Evolutionary conservation across 1,140 invertebrate genomes (phyloP).

Genomic region (Pemphigus obesinymphae): DNA sequence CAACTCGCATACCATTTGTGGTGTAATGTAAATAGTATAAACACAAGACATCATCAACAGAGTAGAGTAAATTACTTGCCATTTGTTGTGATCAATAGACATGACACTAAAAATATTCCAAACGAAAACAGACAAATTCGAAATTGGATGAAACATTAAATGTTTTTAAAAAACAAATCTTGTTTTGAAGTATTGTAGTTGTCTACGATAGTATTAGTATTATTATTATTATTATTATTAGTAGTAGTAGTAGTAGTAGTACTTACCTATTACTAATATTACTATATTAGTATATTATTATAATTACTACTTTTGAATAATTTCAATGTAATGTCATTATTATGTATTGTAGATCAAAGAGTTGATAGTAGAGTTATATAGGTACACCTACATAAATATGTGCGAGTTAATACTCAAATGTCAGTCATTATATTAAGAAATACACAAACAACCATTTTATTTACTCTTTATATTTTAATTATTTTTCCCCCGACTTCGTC

Average conservation of each 20-base stretch:
- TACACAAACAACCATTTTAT: background rate
- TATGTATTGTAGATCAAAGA: too few species aligned
- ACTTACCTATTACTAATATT: too few species aligned
- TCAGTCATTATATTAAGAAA: too few species aligned
- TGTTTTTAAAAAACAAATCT: too few species aligned
- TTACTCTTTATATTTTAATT: background rate
- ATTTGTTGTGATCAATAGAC: background rate
- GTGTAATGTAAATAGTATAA: background rate
- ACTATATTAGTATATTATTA: too few species aligned
- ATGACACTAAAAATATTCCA: background rate
- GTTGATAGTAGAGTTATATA: too few species aligned
- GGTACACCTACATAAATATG: too few species aligned
- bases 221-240: too few species aligned
- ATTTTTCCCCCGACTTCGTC: background rate
- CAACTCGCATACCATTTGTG: background rate
- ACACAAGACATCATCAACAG: background rate
- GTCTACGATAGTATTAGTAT: too few species aligned
- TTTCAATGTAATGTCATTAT: background rate
- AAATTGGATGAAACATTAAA: background rate
- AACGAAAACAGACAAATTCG: background rate
- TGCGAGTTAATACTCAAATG: too few species aligned
- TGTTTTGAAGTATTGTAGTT: too few species aligned
- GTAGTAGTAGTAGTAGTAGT: too few species aligned
- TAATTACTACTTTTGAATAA: background rate
- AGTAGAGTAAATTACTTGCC: background rate